A percentile compares a stretch with the other conserved stretches of the same genome.
phyloP scores from a whole-genome alignment of 1,140 invertebrate species.

The Drosophila hydei region DNA sequence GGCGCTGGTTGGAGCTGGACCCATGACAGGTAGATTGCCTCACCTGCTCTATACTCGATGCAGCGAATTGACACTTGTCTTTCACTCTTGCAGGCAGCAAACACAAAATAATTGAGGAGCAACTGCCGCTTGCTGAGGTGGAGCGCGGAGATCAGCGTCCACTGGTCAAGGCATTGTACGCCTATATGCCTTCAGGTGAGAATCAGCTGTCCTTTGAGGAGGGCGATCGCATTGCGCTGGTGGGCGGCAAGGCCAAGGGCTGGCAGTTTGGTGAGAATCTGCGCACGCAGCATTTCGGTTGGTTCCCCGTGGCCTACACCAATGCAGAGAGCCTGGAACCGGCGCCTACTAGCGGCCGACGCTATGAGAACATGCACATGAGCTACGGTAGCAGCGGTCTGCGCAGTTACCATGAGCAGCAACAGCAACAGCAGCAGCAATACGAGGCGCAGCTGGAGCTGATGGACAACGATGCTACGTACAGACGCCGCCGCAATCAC shows the following conservation, averaged over 20 bases:
- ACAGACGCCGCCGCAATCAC: slow-evolving; percentile 73
- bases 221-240: slow-evolving; percentile 93
- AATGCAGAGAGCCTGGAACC: slow-evolving; percentile 85
- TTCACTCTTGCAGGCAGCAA: slow-evolving; percentile 54
- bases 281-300: slow-evolving; percentile 94
- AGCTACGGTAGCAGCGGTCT: slow-evolving; percentile 45
- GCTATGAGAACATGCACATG: slow-evolving; percentile 70
- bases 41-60: background rate
- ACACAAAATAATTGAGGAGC: slow-evolving; percentile 73
- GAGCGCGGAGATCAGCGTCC: slow-evolving; percentile 77
- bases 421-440: slow-evolving; percentile 65
- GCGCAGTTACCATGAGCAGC: slow-evolving; percentile 66
- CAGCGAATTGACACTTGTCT: background rate
- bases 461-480: slow-evolving; percentile 75
- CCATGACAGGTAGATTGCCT: slow-evolving; percentile 33
- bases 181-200: slow-evolving; percentile 94
- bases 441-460: slow-evolving; percentile 73
- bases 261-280: slow-evolving; percentile 98
- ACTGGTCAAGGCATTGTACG: slow-evolving; percentile 93
- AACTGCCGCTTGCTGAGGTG: slow-evolving; percentile 31
- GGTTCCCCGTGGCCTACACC: slow-evolving; percentile 97
- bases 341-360: slow-evolving; percentile 37
- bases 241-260: slow-evolving; percentile 95
- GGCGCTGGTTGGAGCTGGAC: slow-evolving; percentile 86
- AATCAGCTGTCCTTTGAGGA: slow-evolving; percentile 96